Evolutionary conservation across 1,140 invertebrate genomes (phyloP).

Genomic region (Drosophila neocordata): DNA sequence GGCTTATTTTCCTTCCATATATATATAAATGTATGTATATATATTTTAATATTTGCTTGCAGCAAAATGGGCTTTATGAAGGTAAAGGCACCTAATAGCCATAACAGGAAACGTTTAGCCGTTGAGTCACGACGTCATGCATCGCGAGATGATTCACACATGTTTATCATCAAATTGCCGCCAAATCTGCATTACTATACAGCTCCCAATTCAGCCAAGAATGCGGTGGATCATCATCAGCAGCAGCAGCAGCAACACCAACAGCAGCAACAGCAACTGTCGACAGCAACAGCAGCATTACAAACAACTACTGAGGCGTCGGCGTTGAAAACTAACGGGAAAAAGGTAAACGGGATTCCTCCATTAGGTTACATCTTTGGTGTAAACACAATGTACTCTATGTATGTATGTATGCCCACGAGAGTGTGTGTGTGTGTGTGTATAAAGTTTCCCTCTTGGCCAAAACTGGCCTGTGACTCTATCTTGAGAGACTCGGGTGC

Average conservation of each 20-base stretch:
- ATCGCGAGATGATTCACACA: conserved; percentile 88
- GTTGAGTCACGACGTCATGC: conserved; percentile 88
- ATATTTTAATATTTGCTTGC: conserved; percentile 30
- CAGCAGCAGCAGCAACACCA: conserved; percentile 31
- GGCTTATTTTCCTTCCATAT: neutral
- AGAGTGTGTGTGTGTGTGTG: neutral
- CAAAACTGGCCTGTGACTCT: conserved; percentile 47
- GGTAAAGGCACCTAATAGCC: conserved; percentile 85
- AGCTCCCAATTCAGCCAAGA: conserved; percentile 83
- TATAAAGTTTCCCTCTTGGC: conserved; percentile 20
- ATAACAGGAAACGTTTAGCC: conserved; percentile 88
- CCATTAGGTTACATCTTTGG: conserved; percentile 75
- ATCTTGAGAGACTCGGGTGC: conserved; percentile 1
- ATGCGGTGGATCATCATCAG: conserved; percentile 39
- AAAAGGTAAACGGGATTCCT: conserved; percentile 82
- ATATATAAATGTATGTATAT: too few species aligned
- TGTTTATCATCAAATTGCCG: conserved; percentile 91
- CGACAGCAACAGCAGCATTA: conserved; percentile 24
- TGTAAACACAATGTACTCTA: conserved; percentile 26
- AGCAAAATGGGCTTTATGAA: conserved; percentile 85
- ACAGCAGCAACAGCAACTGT: conserved; percentile 14
- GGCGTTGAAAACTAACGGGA: conserved; percentile 80
- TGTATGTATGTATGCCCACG: neutral
- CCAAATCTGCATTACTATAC: conserved; percentile 91
- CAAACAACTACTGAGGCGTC: conserved; percentile 55